Evolutionary conservation across 2,113 vertebrate genomes (phyloP), one percentile per base, ranked within the genome.

Genomic region (Epinephelus moara): DNA sequence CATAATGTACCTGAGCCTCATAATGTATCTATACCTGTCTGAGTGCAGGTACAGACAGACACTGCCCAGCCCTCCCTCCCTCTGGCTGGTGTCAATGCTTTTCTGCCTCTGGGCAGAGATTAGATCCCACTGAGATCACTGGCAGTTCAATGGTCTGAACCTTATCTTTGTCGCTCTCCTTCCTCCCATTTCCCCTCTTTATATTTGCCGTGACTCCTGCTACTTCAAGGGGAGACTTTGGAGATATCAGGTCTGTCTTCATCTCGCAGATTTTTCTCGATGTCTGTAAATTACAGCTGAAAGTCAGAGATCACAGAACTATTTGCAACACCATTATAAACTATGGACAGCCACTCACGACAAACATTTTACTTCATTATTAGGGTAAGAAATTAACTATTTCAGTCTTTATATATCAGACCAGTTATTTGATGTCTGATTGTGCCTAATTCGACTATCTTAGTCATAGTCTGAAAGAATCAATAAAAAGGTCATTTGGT

Each of bases 51-150:
- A 53, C 18, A 21, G 19, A 55, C 53, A 55, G 8, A 55, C 21
- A 10, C 42, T 45, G 42, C 42, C 8, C 42, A 12, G 1, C 1
- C 7, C 21, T 21, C 61, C 42, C 49, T 53, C 40, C 82, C 78
- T 70, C 25, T 19, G 72, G 78, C 88, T 57, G 80, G 78, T 85
- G 72, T 91, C 85, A 53, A 75, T 85, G 86, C 69, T 64, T 81
- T 52, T 66, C 78, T 75, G 84, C 91, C 87, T 86, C 79, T 40
- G 88, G 85, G 73, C 88, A 81, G 52, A 92, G 90, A 93, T 92
- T 81, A 92, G 63, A 87, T 85, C 81, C 82, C 69, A 60, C 76
- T 64, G 86, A 88, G 81, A 85, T 85, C 73, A 49, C 59, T 8
- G 77, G 64, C 66, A 27, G 88, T 85, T 89, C 87, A 85, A 75